These are phyloP conservation scores for Rhagonycha lutea DNA, from an alignment of 2,888 invertebrate genomes.

Conservation along the genomic window DNA sequence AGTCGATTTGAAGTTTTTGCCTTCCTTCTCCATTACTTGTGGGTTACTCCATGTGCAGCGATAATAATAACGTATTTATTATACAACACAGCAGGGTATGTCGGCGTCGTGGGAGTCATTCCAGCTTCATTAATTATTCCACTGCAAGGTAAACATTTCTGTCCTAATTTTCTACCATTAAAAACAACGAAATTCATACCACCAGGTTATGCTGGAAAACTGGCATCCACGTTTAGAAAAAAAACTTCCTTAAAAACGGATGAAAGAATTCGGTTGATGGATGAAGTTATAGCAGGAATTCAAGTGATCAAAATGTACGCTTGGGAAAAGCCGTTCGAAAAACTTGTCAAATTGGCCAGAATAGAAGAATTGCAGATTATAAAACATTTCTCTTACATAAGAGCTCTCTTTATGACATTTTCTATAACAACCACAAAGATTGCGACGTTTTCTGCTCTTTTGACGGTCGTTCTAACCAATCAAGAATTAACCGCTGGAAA, in stretches of 20 bases:
- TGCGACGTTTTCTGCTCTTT: constrained; percentile 75
- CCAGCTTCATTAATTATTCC: constrained; percentile 81
- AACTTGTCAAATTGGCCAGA: constrained; percentile 63
- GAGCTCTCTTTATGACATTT: constrained; percentile 73
- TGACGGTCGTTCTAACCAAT: constrained; percentile 69
- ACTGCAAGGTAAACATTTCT: constrained; percentile 70
- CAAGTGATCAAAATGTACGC: constrained; percentile 82
- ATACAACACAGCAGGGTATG: constrained; percentile 74
- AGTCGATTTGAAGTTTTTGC: constrained; percentile 87
- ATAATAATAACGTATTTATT: constrained; percentile 77
- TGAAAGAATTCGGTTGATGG: constrained; percentile 89
- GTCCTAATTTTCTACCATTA: not conserved
- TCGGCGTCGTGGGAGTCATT: constrained; percentile 77
- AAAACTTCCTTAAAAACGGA: constrained; percentile 86
- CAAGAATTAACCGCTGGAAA: constrained; percentile 72
- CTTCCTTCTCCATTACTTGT: constrained; percentile 83
- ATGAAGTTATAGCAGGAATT: constrained; percentile 91
- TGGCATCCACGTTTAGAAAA: constrained; percentile 68
- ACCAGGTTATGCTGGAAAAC: constrained; percentile 67
- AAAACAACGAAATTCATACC: constrained; percentile 11
- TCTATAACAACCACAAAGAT: constrained; percentile 81
- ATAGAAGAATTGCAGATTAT: constrained; percentile 62
- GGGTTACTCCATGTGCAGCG: constrained; percentile 76
- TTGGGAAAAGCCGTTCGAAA: constrained; percentile 74
- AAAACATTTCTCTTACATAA: constrained; percentile 64